Conservation (phyloP, 2,888 invertebrate species). For the Platypus cylindrus region DNA sequence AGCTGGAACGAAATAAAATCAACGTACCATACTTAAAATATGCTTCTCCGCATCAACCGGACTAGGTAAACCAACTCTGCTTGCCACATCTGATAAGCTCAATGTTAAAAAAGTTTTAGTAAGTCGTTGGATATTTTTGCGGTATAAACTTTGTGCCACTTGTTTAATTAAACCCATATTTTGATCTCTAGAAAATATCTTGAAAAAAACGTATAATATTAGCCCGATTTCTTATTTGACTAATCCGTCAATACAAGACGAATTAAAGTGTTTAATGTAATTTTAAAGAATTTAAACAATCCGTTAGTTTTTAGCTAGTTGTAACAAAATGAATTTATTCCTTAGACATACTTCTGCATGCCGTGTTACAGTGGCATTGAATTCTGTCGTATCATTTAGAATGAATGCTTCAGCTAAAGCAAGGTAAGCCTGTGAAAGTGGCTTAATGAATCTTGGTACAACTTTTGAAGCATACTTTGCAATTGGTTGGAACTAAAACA, state of each 20-base stretch:
- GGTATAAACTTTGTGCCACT: constrained; percentile 80
- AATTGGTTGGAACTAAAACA: constrained; percentile 43
- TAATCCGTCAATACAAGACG: too few relatives aligned
- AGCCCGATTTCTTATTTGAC: too few relatives aligned
- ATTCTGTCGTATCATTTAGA: constrained; percentile 57
- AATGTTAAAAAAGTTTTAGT: constrained; percentile 90
- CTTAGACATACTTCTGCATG: constrained; percentile 50
- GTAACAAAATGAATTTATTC: background rate
- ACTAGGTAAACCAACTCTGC: constrained; percentile 72
- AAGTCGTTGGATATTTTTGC: constrained; percentile 91
- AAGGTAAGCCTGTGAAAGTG: constrained; percentile 75
- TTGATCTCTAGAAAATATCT: constrained; percentile 60
- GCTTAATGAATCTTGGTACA: constrained; percentile 72
- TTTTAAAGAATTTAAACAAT: too few relatives aligned
- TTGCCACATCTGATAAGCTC: constrained; percentile 78
- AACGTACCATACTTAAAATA: constrained; percentile 82
- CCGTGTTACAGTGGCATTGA: constrained; percentile 57
- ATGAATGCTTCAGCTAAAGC: constrained; percentile 76
- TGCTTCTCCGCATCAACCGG: constrained; percentile 86
- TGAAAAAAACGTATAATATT: too few relatives aligned
- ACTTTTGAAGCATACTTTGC: constrained; percentile 91
- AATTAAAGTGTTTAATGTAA: too few relatives aligned
- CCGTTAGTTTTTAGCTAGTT: background rate
- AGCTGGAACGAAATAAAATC: background rate
- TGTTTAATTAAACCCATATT: constrained; percentile 71